A percentile compares a stretch with the other conserved stretches of the same genome.
These are phyloP conservation scores for Microcebus ravelobensis DNA, from an alignment of 2,113 vertebrate genomes.

Conservation along the genomic window DNA sequence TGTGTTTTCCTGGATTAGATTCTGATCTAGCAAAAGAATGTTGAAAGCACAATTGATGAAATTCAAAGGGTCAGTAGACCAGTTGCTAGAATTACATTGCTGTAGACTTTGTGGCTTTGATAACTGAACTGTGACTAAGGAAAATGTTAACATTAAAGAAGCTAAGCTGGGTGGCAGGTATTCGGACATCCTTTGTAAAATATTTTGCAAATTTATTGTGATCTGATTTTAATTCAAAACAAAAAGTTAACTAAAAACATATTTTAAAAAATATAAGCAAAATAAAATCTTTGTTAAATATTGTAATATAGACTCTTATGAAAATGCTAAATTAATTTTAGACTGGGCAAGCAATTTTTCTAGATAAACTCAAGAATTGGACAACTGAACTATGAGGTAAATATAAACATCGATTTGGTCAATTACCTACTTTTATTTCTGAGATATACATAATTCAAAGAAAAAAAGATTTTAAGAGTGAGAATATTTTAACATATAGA, in stretches of 20 bases:
- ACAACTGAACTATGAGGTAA: neutral
- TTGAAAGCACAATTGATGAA: neutral
- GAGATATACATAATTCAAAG: neutral
- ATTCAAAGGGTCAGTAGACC: neutral
- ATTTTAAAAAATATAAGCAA: neutral
- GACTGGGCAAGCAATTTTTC: neutral
- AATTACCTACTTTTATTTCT: neutral
- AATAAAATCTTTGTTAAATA: neutral
- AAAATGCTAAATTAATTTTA: constrained; percentile 8
- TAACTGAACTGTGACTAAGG: neutral
- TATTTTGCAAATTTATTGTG: neutral
- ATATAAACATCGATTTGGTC: neutral
- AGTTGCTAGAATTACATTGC: neutral
- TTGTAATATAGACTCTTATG: neutral
- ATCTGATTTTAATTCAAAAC: neutral
- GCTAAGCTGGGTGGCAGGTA: rapidly evolving
- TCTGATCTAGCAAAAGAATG: neutral
- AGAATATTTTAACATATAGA: neutral
- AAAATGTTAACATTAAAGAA: neutral
- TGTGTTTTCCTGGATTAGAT: neutral
- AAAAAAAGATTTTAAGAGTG: neutral
- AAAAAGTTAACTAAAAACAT: neutral
- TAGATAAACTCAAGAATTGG: neutral
- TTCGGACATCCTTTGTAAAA: neutral
- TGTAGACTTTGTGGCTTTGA: neutral